Conservation (phyloP, 1,140 invertebrate species). For the Arctopsyche grandis region DNA sequence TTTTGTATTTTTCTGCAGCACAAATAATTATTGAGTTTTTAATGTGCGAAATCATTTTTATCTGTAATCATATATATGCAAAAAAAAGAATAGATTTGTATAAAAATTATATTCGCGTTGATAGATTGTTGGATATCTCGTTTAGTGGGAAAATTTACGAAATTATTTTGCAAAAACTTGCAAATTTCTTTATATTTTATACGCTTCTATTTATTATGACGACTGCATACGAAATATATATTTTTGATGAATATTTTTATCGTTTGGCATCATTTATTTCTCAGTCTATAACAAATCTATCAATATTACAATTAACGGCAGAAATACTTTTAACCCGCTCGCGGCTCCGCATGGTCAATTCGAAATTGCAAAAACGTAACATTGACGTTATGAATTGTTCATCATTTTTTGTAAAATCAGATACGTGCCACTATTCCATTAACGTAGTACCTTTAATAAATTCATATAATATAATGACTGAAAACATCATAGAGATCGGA, state of each 20-base stretch:
- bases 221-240: neutral
- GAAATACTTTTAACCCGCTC: too few species aligned
- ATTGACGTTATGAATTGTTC: neutral
- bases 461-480: neutral
- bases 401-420: neutral
- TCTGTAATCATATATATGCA: neutral
- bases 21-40: neutral
- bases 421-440: too few species aligned
- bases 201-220: neutral
- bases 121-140: too few species aligned
- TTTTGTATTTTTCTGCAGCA: neutral
- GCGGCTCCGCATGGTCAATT: too few species aligned
- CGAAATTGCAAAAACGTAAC: neutral
- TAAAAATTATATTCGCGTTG: too few species aligned
- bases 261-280: too few species aligned
- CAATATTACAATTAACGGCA: too few species aligned
- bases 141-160: neutral
- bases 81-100: neutral
- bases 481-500: neutral
- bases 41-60: neutral
- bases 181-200: neutral
- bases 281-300: too few species aligned
- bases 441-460: too few species aligned
- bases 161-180: neutral
- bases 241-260: neutral